Base-by-base conservation (phyloP, 2,113 vertebrate species). In the Takifugu bimaculatus region DNA sequence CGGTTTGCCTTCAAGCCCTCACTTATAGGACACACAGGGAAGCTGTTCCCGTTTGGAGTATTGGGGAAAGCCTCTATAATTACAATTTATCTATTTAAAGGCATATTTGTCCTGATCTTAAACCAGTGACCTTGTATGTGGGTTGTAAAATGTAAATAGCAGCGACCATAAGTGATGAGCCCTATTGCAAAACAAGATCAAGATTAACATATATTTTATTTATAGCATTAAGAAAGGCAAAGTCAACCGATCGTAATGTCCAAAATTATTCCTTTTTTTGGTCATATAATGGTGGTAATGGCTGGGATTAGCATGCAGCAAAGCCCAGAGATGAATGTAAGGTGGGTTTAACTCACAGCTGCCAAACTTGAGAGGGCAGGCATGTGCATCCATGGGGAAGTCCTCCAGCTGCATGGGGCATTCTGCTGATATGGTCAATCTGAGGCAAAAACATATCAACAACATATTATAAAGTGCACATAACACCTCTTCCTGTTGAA, bases 321-420 rank as follows among this genome's bases (percentile, higher is more conserved):
- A 26, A 42, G 58, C 32, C 26, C 4, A 29, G 45, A 15, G 27
- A 27, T 5, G 48, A 68, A 59, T n/a, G 3, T 55, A 14, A 4
- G 39, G 3, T 50, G 20, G 35, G 45, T 57, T 70, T 51, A 50
- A 97, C 95, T 89, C 85, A 97, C 95, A 97, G 88, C 95, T 97
- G 85, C 95, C 95, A 72, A 96, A 97, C 82, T 90, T 90, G 76
- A 97, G 89, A 0, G 95, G 95, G 70, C 95, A 97, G 54, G 94
- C 94, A 2, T 97, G 95, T 15, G 94, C 92, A 6, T 97, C 95
- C 95, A 97, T 97, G 3, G 95, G 95, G 83, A 97, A 97, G 69
- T 97, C 94, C 83, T 96, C 95, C 82, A 97, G 86, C 71, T 96
- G 94, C 95, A 97, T 97, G 58, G 95, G 95, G 52, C 95, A 97